phyloP scores from a whole-genome alignment of 35 echinoderm and acorn worm species.

The Patiria miniata region DNA sequence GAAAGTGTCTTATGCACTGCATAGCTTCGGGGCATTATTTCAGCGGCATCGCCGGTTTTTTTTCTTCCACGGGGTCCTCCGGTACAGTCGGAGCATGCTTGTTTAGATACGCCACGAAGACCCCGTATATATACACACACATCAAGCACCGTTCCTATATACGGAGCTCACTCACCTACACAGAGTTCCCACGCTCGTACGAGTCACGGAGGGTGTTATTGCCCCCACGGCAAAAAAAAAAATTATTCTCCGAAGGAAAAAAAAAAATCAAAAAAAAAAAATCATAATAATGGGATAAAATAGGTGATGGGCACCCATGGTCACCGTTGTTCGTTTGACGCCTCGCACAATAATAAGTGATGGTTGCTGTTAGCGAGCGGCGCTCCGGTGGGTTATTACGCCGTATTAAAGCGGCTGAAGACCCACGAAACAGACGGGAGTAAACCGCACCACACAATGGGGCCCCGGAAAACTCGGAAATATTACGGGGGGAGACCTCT shows the following conservation, averaged over 20 bases:
- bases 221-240: constrained; percentile 27
- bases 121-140: background rate
- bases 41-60: background rate
- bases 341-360: constrained; percentile 28
- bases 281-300: background rate
- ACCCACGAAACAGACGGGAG: constrained; percentile 16
- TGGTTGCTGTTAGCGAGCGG: constrained; percentile 32
- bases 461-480: background rate
- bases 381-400: constrained; percentile 21
- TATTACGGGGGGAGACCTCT: background rate
- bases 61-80: background rate
- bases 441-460: constrained; percentile 27
- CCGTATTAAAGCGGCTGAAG: constrained; percentile 26
- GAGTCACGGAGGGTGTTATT: constrained; percentile 17
- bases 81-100: background rate
- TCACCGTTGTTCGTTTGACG: constrained; percentile 14
- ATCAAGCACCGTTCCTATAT: too few species aligned
- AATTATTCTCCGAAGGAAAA: constrained; percentile 18
- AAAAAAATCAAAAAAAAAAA: constrained; percentile 13
- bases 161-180: too few species aligned
- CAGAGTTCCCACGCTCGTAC: constrained; percentile 25
- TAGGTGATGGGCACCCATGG: constrained; percentile 15
- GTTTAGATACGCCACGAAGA: background rate
- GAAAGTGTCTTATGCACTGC: background rate
- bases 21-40: background rate